phyloP scores from a whole-genome alignment of 2,113 vertebrate species.

The Naja naja region DNA sequence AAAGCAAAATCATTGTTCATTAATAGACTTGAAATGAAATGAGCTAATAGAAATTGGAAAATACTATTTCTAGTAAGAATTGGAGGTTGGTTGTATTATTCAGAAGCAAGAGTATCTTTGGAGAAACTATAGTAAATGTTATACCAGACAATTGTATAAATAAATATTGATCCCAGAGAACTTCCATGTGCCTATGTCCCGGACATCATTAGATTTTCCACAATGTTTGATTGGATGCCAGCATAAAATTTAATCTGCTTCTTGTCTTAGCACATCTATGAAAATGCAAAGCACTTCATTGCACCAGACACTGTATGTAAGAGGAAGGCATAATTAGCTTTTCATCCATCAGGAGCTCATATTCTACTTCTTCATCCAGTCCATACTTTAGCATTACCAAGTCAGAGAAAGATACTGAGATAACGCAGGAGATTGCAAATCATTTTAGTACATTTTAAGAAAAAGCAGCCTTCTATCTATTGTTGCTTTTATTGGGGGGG shows the following conservation, averaged over 20 bases:
- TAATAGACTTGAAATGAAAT: conserved; percentile 59
- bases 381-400: conserved; percentile 41
- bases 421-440: conserved; percentile 44
- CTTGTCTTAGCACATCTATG: conserved; percentile 46
- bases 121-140: conserved; percentile 52
- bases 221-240: conserved; percentile 57
- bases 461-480: conserved; percentile 44
- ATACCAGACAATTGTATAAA: conserved; percentile 66
- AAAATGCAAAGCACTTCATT: conserved; percentile 48
- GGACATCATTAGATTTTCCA: conserved; percentile 52
- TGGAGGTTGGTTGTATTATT: conserved; percentile 50
- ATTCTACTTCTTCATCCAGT: conserved; percentile 45
- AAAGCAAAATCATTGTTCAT: conserved; percentile 56
- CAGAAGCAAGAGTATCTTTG: conserved; percentile 52
- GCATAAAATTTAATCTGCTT: conserved; percentile 59
- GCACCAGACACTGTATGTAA: conserved; percentile 22
- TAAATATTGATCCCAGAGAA: conserved; percentile 70
- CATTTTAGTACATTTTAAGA: conserved; percentile 45
- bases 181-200: conserved; percentile 56
- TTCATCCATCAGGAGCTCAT: conserved; percentile 30
- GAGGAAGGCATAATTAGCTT: conserved; percentile 27
- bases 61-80: conserved; percentile 44
- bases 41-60: conserved; percentile 60
- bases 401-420: conserved; percentile 58
- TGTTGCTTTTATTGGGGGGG: conserved; percentile 56